Conservation (phyloP, 1,140 invertebrate genomes). For the Drosophila lacteicornis region DNA sequence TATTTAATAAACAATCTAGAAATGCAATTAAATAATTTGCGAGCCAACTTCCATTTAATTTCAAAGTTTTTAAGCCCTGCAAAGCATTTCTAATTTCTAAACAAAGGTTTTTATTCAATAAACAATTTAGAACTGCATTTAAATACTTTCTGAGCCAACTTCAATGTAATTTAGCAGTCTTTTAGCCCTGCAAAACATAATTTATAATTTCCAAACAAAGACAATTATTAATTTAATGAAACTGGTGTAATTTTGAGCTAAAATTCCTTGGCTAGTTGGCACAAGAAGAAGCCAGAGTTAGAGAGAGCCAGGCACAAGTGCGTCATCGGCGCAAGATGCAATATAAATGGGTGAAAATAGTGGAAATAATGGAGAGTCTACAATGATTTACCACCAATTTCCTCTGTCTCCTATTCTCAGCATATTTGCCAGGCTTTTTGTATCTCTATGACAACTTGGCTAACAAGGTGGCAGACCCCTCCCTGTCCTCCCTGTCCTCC, state of each 20-base stretch:
- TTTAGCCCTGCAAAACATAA: too few relatives aligned
- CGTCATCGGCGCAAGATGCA: neutral
- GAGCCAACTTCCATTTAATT: too few relatives aligned
- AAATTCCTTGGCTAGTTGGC: constrained; percentile 4
- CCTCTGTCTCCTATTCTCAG: neutral
- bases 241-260: neutral
- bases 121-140: too few relatives aligned
- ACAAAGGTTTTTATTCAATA: too few relatives aligned
- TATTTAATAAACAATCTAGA: too few relatives aligned
- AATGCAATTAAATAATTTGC: too few relatives aligned
- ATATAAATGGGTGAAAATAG: neutral
- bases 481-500: neutral
- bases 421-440: constrained; percentile 11
- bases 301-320: too few relatives aligned
- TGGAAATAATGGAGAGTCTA: neutral
- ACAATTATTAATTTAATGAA: neutral
- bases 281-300: neutral
- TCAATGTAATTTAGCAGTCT: too few relatives aligned
- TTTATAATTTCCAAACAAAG: neutral
- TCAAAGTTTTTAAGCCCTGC: too few relatives aligned
- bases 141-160: too few relatives aligned
- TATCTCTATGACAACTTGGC: constrained; percentile 22
- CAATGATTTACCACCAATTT: neutral
- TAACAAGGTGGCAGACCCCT: constrained; percentile 17
- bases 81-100: too few relatives aligned